phyloP scores from a whole-genome alignment of 2,888 invertebrate species.

The Sminthurinus aureus region DNA sequence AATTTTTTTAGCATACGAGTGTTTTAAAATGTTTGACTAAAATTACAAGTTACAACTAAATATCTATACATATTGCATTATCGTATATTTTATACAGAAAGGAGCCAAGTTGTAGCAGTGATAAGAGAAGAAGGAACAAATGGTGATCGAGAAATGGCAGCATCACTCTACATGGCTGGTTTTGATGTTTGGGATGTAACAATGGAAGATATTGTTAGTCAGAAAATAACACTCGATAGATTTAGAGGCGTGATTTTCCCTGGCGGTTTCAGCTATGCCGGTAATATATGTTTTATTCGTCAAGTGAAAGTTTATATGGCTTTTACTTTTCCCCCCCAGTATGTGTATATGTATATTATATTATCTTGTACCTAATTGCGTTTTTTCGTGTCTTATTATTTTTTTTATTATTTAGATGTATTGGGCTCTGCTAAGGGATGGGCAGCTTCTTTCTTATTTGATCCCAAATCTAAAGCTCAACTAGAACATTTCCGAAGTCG shows the following conservation, averaged over 20 bases:
- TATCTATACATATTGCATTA: background rate
- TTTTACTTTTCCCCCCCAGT: no score
- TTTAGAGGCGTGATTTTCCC: slow-evolving; percentile 94
- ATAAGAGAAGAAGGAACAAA: slow-evolving; percentile 96
- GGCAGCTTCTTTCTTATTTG: slow-evolving; percentile 91
- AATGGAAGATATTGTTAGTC: slow-evolving; percentile 85
- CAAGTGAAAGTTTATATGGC: no score
- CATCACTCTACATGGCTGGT: slow-evolving; percentile 83
- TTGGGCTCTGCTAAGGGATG: slow-evolving; percentile 97
- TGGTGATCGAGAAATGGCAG: slow-evolving; percentile 91
- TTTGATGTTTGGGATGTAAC: slow-evolving; percentile 87
- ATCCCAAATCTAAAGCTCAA: slow-evolving; percentile 76
- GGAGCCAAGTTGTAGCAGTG: slow-evolving; percentile 79
- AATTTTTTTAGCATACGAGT: background rate
- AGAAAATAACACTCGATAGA: slow-evolving; percentile 74
- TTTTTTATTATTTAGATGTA: slow-evolving; percentile 72
- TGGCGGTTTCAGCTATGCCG: slow-evolving; percentile 98
- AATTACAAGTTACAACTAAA: background rate
- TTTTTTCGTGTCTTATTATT: background rate
- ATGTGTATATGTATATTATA: no score
- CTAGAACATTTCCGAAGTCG: slow-evolving; percentile 79
- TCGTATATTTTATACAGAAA: slow-evolving; percentile 53
- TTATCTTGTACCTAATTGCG: background rate
- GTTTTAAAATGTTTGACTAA: background rate
- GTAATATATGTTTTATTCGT: slow-evolving; percentile 65